These are phyloP conservation scores for Henricia sp. DNA, from an alignment of 53 echinoderm and acorn worm genomes.

Conservation along the genomic window DNA sequence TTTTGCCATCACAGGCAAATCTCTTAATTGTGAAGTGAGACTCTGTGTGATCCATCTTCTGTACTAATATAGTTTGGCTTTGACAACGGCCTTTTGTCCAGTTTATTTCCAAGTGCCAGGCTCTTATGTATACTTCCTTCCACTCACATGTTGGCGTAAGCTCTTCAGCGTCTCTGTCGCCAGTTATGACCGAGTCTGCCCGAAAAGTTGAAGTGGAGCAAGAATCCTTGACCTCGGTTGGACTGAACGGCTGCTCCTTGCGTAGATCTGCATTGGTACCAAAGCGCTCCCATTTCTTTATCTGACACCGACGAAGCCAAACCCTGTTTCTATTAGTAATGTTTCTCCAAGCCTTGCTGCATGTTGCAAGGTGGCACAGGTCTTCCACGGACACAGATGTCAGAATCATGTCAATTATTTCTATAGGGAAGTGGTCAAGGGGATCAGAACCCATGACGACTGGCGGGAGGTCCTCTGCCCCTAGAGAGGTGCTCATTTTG, in stretches of 20 bases:
- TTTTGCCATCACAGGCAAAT: no score
- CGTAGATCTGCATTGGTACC: neutral
- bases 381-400: neutral
- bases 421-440: neutral
- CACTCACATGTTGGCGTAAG: neutral
- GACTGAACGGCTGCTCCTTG: neutral
- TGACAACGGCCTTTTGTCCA: neutral
- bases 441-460: no score
- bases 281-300: neutral
- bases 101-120: neutral
- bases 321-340: neutral
- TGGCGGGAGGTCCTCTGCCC: no score
- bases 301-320: neutral
- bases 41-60: no score
- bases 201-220: neutral
- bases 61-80: neutral
- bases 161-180: neutral
- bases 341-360: constrained; percentile 6
- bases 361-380: neutral
- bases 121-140: constrained; percentile 1
- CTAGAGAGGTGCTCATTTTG: no score
- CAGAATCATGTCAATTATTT: neutral
- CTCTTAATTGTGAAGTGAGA: no score
- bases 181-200: neutral
- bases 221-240: neutral